Evolutionary conservation across 2,113 vertebrate genomes (phyloP).

Genomic region (Sorex araneus): DNA sequence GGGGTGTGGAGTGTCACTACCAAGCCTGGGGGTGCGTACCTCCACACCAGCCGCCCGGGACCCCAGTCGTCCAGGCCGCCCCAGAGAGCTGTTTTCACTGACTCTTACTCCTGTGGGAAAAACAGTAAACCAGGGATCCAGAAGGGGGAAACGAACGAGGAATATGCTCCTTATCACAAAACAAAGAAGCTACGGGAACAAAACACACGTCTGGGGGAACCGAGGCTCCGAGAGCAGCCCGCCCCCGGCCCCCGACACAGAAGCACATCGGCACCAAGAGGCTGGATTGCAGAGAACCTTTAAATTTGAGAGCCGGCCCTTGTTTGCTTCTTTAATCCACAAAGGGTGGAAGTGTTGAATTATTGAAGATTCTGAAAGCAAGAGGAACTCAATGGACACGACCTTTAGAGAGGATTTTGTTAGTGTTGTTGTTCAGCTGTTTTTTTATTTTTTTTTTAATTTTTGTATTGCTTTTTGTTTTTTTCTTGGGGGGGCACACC

Average conservation of each 20-base stretch:
- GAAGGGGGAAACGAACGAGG: not conserved
- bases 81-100: not conserved
- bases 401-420: not conserved
- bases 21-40: not conserved
- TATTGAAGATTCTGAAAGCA: not conserved
- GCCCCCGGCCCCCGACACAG: not conserved
- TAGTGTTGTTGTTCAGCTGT: not conserved
- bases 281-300: not conserved
- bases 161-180: not conserved
- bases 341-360: not conserved
- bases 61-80: no score
- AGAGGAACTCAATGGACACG: not conserved
- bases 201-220: not conserved
- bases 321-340: not conserved
- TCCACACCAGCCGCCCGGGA: not conserved
- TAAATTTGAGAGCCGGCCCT: not conserved
- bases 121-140: not conserved
- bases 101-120: not conserved
- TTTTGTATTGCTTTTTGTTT: no score
- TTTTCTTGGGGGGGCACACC: not conserved
- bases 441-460: no score
- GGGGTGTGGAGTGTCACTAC: fast-evolving
- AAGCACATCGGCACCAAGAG: not conserved
- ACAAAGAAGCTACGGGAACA: not conserved
- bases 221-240: not conserved